Base-by-base conservation (phyloP, 2,888 invertebrate species). In the Eilema sororculum region DNA sequence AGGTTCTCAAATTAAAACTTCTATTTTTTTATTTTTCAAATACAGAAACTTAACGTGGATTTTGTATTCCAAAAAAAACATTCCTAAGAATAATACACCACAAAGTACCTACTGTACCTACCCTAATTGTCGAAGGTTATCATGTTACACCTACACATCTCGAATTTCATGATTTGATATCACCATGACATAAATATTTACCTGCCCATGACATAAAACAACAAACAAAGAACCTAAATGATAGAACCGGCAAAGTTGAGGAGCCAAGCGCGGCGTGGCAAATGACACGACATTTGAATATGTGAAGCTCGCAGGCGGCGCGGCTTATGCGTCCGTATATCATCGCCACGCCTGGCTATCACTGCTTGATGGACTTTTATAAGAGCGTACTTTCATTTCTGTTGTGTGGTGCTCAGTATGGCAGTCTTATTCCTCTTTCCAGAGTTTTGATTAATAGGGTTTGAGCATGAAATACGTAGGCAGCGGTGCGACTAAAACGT, bases 241-340 rank as follows among this genome's bases (percentile, higher is more conserved):
- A 60, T 65, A 60, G 25, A 69, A 60, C 65, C 58, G 65, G 52
- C 28, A 56, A 25, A 69, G 61, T 61, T n/a, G 67, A 65, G 57
- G 65, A 61, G 25, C 65, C 22, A 69, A 30, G 61, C 60, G 62
- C 46, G 20, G 58, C n/a, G 60, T 71, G 61, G 69, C 24, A 75
- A 80, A 72, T 72, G 68, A 70, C 71, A 28, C 57, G 72, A 65
- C 69, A 78, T 80, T 80, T 80, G 73, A 78, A 80, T 76, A 71
- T 71, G 68, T 73, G 69, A 69, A 68, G 61, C 41, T 41, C 46
- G 64, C 46, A 71, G 68, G 67, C 57, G 59, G 65, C 41, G 71
- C 30, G 41, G 65, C 65, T 68, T 65, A 56, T 68, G 28, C 67
- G 12, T 57, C 41, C 66, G 22, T 70, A 70, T 58, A 63, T 70